These are phyloP conservation scores for Esperia sulphurella DNA, from an alignment of 2,888 invertebrate species.

Conservation along the genomic window DNA sequence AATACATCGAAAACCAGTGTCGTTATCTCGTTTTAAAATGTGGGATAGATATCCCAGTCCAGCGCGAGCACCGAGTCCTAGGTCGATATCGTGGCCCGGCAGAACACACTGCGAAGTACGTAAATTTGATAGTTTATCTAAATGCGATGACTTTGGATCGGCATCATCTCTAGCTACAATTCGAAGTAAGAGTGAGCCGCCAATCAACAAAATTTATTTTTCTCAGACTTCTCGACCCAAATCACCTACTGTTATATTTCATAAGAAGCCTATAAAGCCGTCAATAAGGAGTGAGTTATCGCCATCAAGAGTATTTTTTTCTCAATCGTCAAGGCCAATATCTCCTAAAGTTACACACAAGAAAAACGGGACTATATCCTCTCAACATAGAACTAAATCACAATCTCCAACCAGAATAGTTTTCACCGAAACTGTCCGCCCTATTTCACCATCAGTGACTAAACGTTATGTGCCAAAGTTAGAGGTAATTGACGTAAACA, in stretches of 20 bases:
- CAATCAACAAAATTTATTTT: constrained; percentile 72
- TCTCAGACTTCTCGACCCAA: constrained; percentile 71
- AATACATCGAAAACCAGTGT: constrained; percentile 84
- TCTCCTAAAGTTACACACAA: constrained; percentile 51
- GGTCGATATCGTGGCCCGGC: constrained; percentile 80
- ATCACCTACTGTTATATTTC: constrained; percentile 61
- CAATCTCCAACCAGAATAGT: constrained; percentile 53
- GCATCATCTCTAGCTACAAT: constrained; percentile 69
- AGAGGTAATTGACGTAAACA: constrained; percentile 22
- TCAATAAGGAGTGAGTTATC: constrained; percentile 33
- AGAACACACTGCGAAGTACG: constrained; percentile 72
- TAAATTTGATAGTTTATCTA: constrained; percentile 70
- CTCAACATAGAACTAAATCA: constrained; percentile 28
- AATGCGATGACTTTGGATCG: constrained; percentile 63
- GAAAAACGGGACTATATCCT: constrained; percentile 21
- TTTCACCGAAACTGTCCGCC: constrained; percentile 57
- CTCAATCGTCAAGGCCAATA: constrained; percentile 55
- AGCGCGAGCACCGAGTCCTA: constrained; percentile 75
- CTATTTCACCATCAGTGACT: constrained; percentile 49
- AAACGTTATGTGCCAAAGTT: constrained; percentile 29
- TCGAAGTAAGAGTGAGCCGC: constrained; percentile 83
- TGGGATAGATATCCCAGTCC: constrained; percentile 80
- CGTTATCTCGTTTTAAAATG: constrained; percentile 84
- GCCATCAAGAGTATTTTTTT: constrained; percentile 50
- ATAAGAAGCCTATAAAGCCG: constrained; percentile 43